Conservation (phyloP, 2,797 vertebrate species). For the Poecile montanus region DNA sequence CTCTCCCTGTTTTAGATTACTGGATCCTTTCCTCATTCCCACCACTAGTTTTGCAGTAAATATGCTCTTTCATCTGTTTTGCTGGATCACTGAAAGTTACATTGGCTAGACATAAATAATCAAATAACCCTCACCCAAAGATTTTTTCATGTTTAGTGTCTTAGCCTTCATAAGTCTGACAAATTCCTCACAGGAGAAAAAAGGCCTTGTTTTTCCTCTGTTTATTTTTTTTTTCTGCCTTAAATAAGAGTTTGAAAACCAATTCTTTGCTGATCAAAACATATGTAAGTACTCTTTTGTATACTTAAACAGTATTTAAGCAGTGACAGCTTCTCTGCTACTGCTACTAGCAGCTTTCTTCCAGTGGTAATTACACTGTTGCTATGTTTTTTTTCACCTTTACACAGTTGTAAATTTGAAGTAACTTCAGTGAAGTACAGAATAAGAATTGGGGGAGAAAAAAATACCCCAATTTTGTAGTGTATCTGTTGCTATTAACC, state of each 20-base stretch:
- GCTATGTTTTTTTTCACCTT: slow-evolving; percentile 36
- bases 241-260: neutral
- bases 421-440: slow-evolving; percentile 58
- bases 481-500: slow-evolving; percentile 79
- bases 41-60: neutral
- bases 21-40: neutral
- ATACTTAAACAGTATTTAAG: neutral
- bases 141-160: neutral
- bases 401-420: slow-evolving; percentile 48
- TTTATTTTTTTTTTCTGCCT: neutral
- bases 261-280: neutral
- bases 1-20: neutral
- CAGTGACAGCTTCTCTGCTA: neutral
- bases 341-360: neutral
- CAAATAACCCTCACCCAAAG: neutral
- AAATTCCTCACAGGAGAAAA: neutral
- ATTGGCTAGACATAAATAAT: neutral
- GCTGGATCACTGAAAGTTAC: neutral
- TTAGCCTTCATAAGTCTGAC: neutral
- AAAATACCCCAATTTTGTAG: neutral
- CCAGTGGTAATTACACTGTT: slow-evolving; percentile 16
- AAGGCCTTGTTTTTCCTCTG: neutral
- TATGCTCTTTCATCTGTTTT: neutral
- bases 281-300: neutral
- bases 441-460: slow-evolving; percentile 14